Base-by-base conservation (phyloP, 2,888 invertebrate genomes). In the Syrphus vitripennis region DNA sequence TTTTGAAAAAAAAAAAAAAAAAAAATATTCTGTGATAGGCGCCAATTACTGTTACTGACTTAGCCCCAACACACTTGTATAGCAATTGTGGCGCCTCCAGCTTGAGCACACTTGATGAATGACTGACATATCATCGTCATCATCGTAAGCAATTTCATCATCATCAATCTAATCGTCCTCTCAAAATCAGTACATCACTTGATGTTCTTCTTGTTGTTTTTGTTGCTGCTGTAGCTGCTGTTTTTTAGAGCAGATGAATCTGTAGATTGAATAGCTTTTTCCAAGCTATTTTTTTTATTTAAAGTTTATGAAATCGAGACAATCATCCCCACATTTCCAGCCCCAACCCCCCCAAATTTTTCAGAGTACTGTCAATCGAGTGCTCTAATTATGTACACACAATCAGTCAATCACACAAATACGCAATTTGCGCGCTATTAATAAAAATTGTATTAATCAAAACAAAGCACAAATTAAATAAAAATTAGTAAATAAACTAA, bases 41-140 rank as follows among this genome's bases (percentile, higher is more conserved):
- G 80, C 81, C 84, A 80, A 76, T 79, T 80, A 75, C 80, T 81
- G 61, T 77, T 63, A 63, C 65, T 76, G 74, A 79, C 55, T 79
- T 69, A 63, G 69, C 61, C 77, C 34, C 69, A 83, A 74, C 45
- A 83, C 59, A 83, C 59, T 59, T 7, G 67, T 67, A 67, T 50
- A 61, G 67, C 65, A 76, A 61, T 53, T 72, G 67, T 81, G 84
- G 84, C 84, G 84, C 84, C 84, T 81, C 37, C 37, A 19, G 74
- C 74, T 24, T 26, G 53, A 78, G 67, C 67, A 78, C 79, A 83
- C 75, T 79, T 48, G 48, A 63, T 57, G 75, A 83, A 75, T 75
- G 83, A 83, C 79, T 79, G 83, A 83, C 83, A 83, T 79, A 42
- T 65, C 83, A 79, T 79, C 79, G 70, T 70, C 79, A 71, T 69